Evolutionary conservation across 2,113 vertebrate genomes (phyloP), one percentile per base, ranked within the genome.

Genomic region (Pomatorhinus ruficollis): DNA sequence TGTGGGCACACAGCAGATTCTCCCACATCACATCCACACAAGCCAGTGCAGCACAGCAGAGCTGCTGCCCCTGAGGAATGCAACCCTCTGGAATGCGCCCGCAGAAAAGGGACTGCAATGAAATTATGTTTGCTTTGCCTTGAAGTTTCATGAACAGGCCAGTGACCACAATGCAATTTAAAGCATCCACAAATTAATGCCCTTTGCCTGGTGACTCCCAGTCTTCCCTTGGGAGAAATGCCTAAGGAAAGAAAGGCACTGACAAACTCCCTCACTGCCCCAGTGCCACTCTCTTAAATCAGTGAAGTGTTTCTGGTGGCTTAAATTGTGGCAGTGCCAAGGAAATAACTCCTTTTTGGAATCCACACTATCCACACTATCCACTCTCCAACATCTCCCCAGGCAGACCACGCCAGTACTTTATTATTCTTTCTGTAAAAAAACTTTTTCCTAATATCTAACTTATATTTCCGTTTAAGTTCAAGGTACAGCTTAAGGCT

Each of bases 71-170:
- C 45, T 49, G 50, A 16, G 21, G 25, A 44, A 39, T 5, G 28
- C 4, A 15, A 6, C 0, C 1, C 8, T 42, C 39, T 59, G 31
- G 20, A 57, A 23, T 64, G 35, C 2, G 23, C 24, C 37, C 44
- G 13, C 74, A 79, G 47, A 35, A 52, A 44, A 8, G 4, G 30
- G 63, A 50, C 24, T n/a, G 9, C 45, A 66, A 10, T 19, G n/a
- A 56, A 53, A 70, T 6, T 7, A 9, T 9, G 10, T 19, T 39
- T 71, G 42, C 35, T 12, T 64, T 86, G 77, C 87, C 31, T 45
- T 11, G 13, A 24, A 63, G 44, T 39, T 35, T 83, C 33, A 75
- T 1, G 12, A 83, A 39, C 61, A 59, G 39, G 24, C 13, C 70
- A 54, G 21, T 35, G 54, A 61, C 52, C 49, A 68, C 47, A 37